Base-by-base conservation (phyloP, 53 echinoderm and acorn worm genomes). In the Henricia sp. region DNA sequence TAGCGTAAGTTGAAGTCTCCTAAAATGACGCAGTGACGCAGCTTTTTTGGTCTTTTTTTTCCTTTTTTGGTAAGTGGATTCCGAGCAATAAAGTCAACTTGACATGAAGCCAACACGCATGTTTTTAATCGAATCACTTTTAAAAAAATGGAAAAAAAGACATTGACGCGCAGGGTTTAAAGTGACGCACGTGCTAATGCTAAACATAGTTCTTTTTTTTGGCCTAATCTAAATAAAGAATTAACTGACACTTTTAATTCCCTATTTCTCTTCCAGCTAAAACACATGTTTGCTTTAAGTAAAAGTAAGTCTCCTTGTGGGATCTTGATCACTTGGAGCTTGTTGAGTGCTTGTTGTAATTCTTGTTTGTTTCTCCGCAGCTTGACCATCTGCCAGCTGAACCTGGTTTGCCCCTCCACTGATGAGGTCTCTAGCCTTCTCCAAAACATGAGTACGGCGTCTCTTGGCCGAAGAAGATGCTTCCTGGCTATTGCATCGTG, bases 271-370 rank as follows among this genome's bases (percentile, higher is more conserved):
- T 85, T 72, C 84, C 84, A 84, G 29, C 52, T 68, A 20, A 69
- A 35, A 19, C 84, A 69, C 41, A 84, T 67, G 3, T 70, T n/a
- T 51, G 84, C 84, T 54, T 84, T 84, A 4, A 84, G 42, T 6
- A 53, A 67, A 70, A 84, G 84, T 26, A 84, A 39, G 27, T 84
- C 84, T 1, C 83, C 82, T 35, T 64, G 67, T 26, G 84, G 68
- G 37, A 84, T 69, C 53, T 17, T n/a, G 35, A 68, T n/a, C 14
- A 32, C 4, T 8, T 59, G 85, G 19, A 72, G 71, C 28, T 32
- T 72, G 43, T 46, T 29, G 19, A 85, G 57, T 29, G 43, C 42
- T 58, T 71, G n/a, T 36, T 85, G 85, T 4, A 85, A 50, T 19
- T 84, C 84, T 36, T 84, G 37, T 14, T 82, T 44, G 9, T 82